Conservation (phyloP, 2,888 invertebrate species). For the Acleris laterana region DNA sequence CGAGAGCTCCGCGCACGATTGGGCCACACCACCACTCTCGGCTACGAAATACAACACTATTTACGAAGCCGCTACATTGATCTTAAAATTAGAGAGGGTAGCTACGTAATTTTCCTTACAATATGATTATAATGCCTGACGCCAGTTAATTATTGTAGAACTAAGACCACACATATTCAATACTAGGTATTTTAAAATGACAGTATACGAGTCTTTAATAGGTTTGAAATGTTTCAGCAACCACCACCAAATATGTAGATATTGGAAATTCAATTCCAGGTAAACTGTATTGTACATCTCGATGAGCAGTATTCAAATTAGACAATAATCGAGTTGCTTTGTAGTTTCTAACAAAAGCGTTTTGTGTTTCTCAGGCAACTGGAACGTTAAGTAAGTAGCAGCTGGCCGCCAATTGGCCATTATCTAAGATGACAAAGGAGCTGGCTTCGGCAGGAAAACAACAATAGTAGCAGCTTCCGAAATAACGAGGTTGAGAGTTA, state of each 20-base stretch:
- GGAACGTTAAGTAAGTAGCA: constrained; percentile 3
- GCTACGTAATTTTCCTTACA: too few species aligned
- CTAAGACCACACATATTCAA: too few species aligned
- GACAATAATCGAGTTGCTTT: constrained; percentile 11
- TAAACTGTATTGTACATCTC: constrained; percentile 1
- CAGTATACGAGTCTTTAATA: too few species aligned
- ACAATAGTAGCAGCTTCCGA: not conserved
- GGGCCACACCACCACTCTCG: constrained; percentile 86
- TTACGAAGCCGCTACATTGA: too few species aligned
- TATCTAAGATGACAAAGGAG: constrained; percentile 10
- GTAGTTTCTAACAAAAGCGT: constrained; percentile 15
- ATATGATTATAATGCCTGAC: too few species aligned
- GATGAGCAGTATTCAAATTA: constrained; percentile 11
- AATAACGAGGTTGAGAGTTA: too few species aligned
- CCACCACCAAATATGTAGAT: not conserved
- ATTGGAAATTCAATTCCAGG: not conserved
- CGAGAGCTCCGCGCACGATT: constrained; percentile 89
- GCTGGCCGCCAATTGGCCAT: constrained; percentile 14
- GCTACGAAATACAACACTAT: constrained; percentile 64
- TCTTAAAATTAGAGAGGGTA: too few species aligned
- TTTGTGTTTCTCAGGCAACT: constrained; percentile 7
- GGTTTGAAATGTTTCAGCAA: not conserved
- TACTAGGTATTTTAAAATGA: too few species aligned
- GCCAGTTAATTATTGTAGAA: too few species aligned
- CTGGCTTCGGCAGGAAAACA: not conserved